Percentiles rank a stretch among this genome's conserved stretches.
Evolutionary conservation across 2,797 vertebrate species (phyloP).

Genomic region (Sebastes jordani): DNA sequence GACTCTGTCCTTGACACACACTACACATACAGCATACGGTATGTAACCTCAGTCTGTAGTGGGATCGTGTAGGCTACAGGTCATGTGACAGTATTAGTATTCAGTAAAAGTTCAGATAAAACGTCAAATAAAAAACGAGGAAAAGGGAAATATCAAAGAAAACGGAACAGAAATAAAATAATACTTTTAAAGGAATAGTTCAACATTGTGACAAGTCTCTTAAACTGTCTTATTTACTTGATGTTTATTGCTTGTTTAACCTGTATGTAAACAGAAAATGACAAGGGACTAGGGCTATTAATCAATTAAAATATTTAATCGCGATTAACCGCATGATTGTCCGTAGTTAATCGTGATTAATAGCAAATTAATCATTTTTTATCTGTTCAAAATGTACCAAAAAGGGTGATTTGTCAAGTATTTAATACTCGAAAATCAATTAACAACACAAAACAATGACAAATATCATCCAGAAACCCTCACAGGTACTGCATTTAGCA

Average conservation of each 20-base stretch:
- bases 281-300: too few relatives aligned
- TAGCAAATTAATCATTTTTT: too few relatives aligned
- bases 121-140: background rate
- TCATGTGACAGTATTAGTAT: background rate
- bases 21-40: background rate
- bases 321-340: too few relatives aligned
- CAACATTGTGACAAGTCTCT: background rate
- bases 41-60: background rate
- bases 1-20: conserved; percentile 1
- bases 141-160: background rate
- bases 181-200: background rate
- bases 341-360: too few relatives aligned
- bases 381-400: too few relatives aligned
- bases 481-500: too few relatives aligned
- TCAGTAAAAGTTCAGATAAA: background rate
- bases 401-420: too few relatives aligned
- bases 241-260: background rate
- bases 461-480: too few relatives aligned
- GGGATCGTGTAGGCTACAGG: background rate
- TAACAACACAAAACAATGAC: too few relatives aligned
- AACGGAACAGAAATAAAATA: background rate
- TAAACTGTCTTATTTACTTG: background rate
- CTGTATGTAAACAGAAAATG: too few relatives aligned
- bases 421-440: too few relatives aligned
- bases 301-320: too few relatives aligned